These are phyloP conservation scores for Vulpes vulpes DNA, from an alignment of 2,113 vertebrate species.

Conservation along the genomic window DNA sequence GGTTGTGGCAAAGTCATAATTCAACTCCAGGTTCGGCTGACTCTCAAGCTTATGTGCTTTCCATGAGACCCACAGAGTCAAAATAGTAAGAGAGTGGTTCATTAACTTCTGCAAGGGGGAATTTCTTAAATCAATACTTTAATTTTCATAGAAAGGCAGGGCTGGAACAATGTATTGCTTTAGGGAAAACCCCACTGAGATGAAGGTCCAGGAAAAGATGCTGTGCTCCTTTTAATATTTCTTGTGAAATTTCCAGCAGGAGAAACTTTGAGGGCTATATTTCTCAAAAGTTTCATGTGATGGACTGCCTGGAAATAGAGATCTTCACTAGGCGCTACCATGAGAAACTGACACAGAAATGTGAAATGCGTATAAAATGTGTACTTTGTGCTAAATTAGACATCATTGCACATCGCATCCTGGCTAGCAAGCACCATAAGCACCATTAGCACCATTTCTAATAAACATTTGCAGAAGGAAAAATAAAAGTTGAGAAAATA, in stretches of 20 bases:
- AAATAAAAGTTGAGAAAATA: conserved; percentile 5
- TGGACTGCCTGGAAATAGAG: background rate
- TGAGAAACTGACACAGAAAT: background rate
- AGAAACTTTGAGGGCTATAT: background rate
- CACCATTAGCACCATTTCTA: background rate
- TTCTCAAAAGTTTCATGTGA: conserved; percentile 25
- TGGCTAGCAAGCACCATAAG: background rate
- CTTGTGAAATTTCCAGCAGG: background rate
- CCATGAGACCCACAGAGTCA: background rate
- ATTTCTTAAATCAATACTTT: conserved; percentile 62
- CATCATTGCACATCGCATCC: background rate
- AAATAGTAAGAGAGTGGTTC: background rate
- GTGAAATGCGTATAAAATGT: background rate
- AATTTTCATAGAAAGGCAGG: conserved; percentile 51
- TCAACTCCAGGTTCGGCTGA: background rate
- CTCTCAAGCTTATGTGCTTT: background rate
- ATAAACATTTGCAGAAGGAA: background rate
- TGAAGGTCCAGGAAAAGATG: conserved; percentile 29
- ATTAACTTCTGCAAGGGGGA: background rate
- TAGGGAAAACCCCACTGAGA: background rate
- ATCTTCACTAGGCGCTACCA: background rate
- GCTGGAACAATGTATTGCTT: conserved; percentile 26
- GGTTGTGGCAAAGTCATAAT: background rate
- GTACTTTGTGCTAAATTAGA: conserved; percentile 15
- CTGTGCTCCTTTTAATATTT: conserved; percentile 24